A percentile compares a stretch with the other conserved stretches of the same genome.
Evolutionary conservation across 2,113 vertebrate species (phyloP).

Genomic region (Cettia cetti): DNA sequence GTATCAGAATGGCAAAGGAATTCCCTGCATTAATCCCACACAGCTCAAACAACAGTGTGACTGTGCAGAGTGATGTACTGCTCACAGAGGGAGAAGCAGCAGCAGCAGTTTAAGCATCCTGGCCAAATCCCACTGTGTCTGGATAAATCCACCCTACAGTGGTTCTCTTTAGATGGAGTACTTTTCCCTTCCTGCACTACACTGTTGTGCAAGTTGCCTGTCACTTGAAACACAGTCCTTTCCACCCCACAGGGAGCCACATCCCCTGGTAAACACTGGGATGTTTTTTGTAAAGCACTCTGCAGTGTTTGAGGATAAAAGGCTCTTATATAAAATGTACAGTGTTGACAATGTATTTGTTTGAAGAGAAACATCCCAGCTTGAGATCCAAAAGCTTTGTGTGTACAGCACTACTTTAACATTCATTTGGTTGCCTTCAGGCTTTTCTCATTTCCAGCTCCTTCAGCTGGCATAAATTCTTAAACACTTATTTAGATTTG

Average conservation of each 20-base stretch:
- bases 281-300: conserved; percentile 16
- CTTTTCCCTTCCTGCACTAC: background rate
- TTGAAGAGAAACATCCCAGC: conserved; percentile 30
- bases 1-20: background rate
- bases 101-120: background rate
- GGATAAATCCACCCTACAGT: background rate
- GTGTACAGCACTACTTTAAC: conserved; percentile 13
- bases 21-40: background rate
- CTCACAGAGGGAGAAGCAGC: background rate
- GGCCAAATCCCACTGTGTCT: background rate
- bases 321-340: conserved; percentile 33
- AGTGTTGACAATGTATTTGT: conserved; percentile 38
- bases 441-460: conserved; percentile 35
- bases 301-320: conserved; percentile 1
- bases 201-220: background rate
- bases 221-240: background rate
- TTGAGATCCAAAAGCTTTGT: conserved; percentile 21
- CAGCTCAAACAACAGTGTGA: background rate
- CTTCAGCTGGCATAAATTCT: conserved; percentile 28
- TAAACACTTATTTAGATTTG: conserved; percentile 35
- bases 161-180: background rate
- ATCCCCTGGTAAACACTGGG: background rate
- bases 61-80: background rate
- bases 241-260: background rate
- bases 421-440: conserved; percentile 44